These are phyloP conservation scores for Aurelia aurita complex sp. Pacific DNA, from an alignment of 30 jellyfish, hydroid and myxozoan species.

Conservation along the genomic window DNA sequence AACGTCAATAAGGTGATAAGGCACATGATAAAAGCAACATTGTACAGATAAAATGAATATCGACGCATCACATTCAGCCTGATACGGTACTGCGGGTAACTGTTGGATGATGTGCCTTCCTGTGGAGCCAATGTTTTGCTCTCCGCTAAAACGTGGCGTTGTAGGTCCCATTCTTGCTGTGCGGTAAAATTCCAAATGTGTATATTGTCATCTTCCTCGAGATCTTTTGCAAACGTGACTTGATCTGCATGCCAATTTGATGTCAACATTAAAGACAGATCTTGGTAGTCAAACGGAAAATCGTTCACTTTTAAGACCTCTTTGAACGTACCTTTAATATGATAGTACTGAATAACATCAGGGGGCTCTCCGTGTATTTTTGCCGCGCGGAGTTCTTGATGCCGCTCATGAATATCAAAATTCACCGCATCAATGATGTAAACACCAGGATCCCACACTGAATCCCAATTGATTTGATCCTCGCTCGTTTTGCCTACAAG, in stretches of 20 bases:
- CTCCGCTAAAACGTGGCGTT: constrained; percentile 28
- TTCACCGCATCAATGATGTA: not conserved
- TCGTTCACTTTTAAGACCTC: constrained; percentile 31
- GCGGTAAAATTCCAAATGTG: constrained; percentile 54
- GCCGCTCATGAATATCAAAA: constrained; percentile 2
- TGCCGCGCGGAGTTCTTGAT: not conserved
- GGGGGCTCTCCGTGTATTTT: not conserved
- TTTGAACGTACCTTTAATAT: constrained; percentile 45
- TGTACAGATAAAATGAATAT: constrained; percentile 33
- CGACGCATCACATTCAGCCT: constrained; percentile 51
- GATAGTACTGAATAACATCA: constrained; percentile 41
- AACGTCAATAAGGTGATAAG: constrained; percentile 58
- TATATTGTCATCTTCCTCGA: constrained; percentile 37
- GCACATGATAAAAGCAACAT: constrained; percentile 25
- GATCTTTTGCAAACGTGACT: constrained; percentile 15
- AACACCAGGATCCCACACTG: constrained; percentile 28
- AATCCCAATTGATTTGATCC: constrained; percentile 4
- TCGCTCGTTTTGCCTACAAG: not conserved
- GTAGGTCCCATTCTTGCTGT: constrained; percentile 44
- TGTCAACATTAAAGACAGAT: constrained; percentile 37
- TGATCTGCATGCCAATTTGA: constrained; percentile 34
- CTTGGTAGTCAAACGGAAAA: constrained; percentile 64
- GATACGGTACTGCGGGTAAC: constrained; percentile 57
- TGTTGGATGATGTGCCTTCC: constrained; percentile 37
- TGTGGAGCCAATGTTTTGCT: not conserved